Conservation (phyloP, 2,113 vertebrate genomes). For the Pteruthius melanotis region DNA sequence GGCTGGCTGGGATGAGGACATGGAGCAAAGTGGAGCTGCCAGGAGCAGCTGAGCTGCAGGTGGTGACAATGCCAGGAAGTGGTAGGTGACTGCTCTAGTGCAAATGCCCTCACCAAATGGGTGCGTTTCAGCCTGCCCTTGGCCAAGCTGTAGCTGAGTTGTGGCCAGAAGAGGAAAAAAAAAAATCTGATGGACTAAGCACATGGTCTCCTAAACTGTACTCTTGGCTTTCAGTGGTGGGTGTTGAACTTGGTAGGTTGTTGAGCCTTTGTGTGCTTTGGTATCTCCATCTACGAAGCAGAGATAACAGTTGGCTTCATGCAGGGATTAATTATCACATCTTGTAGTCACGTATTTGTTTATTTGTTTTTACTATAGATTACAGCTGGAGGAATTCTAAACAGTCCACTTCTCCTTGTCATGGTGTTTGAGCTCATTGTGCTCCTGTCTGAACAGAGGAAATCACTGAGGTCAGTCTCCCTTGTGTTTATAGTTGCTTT, state of each 20-base stretch:
- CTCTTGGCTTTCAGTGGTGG: background rate
- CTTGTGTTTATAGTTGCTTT: conserved; percentile 48
- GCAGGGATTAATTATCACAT: conserved; percentile 6
- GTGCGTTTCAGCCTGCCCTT: background rate
- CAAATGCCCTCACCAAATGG: background rate
- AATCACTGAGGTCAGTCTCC: conserved; percentile 59
- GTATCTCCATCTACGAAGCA: background rate
- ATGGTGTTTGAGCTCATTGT: conserved; percentile 12
- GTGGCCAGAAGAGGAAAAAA: background rate
- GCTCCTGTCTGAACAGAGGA: conserved; percentile 43
- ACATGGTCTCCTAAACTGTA: background rate
- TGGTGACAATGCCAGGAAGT: background rate
- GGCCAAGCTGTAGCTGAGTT: background rate
- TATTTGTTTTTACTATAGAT: conserved; percentile 57
- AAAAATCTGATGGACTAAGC: background rate
- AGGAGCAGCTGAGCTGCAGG: background rate
- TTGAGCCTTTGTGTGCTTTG: conserved; percentile 1
- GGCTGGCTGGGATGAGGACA: background rate
- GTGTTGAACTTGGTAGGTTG: conserved; percentile 19
- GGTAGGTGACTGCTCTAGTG: background rate
- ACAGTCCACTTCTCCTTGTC: conserved; percentile 24
- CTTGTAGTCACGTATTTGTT: conserved; percentile 40
- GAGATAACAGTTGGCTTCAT: conserved; percentile 29
- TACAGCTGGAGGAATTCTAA: conserved; percentile 59
- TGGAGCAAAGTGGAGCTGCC: background rate